A percentile compares a stretch with the other conserved stretches of the same genome.
These are phyloP conservation scores for Amblyteles armatorius DNA, from an alignment of 2,888 invertebrate species.

Conservation along the genomic window DNA sequence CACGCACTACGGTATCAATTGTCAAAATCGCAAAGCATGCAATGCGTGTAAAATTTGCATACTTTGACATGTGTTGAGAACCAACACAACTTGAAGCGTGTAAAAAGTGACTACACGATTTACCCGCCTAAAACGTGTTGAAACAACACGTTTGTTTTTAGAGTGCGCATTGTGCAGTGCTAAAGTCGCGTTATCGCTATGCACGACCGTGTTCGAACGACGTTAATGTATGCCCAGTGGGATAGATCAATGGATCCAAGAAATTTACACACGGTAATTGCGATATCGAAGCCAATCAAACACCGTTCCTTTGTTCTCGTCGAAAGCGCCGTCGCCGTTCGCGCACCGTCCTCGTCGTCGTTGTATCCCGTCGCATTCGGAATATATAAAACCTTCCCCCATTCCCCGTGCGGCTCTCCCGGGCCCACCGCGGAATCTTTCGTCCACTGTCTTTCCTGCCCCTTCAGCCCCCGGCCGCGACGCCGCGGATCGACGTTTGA, in stretches of 20 bases:
- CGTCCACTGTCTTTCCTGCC: conserved; percentile 9
- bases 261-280: conserved; percentile 58
- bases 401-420: conserved; percentile 35
- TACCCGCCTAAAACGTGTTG: no score
- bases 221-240: conserved; percentile 21
- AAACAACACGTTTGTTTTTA: no score
- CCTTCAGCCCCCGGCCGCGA: neutral
- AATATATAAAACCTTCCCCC: conserved; percentile 27
- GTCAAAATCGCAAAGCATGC: no score
- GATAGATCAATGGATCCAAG: neutral
- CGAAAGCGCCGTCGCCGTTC: conserved; percentile 7
- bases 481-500: conserved; percentile 57
- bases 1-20: no score
- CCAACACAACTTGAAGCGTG: no score
- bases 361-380: conserved; percentile 36
- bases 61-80: no score
- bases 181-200: neutral
- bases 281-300: conserved; percentile 63
- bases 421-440: conserved; percentile 38
- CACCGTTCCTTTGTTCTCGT: conserved; percentile 57
- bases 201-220: neutral
- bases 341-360: conserved; percentile 21
- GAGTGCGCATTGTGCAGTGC: no score
- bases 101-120: no score
- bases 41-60: no score